phyloP scores from a whole-genome alignment of 1,140 invertebrate species.

The Globodera ellingtonae region DNA sequence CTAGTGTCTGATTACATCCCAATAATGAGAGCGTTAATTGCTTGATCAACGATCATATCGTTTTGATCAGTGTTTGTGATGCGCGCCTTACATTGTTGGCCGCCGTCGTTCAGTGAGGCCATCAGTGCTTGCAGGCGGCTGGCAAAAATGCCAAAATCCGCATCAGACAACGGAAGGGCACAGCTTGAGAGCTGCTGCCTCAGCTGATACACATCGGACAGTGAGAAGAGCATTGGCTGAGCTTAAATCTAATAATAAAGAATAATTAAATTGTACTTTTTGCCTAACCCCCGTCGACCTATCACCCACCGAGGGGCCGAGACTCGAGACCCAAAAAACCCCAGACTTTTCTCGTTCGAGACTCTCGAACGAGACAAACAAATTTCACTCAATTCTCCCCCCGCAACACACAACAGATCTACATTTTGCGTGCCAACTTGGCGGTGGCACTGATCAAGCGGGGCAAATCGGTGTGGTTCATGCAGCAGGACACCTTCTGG shows the following conservation, averaged over 20 bases:
- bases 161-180: neutral
- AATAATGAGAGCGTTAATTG: no score
- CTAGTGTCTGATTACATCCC: no score
- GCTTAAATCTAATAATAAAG: neutral
- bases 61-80: no score
- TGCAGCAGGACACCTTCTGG: slow-evolving; percentile 63
- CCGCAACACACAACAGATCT: slow-evolving; percentile 41
- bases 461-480: slow-evolving; percentile 65
- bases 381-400: neutral
- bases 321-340: neutral
- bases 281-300: neutral
- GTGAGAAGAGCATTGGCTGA: neutral
- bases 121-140: neutral
- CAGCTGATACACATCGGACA: neutral
- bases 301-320: neutral
- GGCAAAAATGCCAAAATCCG: neutral
- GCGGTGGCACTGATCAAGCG: slow-evolving; percentile 55
- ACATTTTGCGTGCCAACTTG: slow-evolving; percentile 59
- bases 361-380: neutral
- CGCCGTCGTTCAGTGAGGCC: neutral
- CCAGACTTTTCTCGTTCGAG: neutral
- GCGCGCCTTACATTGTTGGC: no score
- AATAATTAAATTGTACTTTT: neutral
- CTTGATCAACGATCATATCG: no score
- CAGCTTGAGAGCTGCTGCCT: neutral